Evolutionary conservation across 2,888 invertebrate species (phyloP).

Genomic region (Eulithis testata): DNA sequence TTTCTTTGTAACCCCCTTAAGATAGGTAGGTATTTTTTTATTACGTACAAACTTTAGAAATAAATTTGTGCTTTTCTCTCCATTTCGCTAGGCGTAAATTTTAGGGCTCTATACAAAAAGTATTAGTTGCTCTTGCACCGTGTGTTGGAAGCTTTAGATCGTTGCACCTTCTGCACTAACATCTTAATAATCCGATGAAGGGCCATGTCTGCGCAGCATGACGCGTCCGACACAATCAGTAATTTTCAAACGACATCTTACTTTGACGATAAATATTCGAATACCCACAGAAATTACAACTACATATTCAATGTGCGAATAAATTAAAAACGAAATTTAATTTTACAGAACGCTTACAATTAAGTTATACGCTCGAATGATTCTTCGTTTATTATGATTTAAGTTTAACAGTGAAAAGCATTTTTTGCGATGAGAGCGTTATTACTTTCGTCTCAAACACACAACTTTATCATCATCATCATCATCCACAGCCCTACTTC

Average conservation of each 20-base stretch:
- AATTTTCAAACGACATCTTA: conserved; percentile 79
- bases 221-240: conserved; percentile 65
- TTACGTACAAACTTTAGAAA: too few relatives aligned
- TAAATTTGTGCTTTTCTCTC: too few relatives aligned
- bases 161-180: conserved; percentile 55
- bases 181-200: conserved; percentile 77
- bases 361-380: conserved; percentile 43
- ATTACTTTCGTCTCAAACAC: too few relatives aligned
- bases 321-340: conserved; percentile 53
- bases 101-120: neutral
- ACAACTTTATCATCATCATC: too few relatives aligned
- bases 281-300: conserved; percentile 56
- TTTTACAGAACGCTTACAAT: conserved; percentile 43
- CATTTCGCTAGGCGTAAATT: too few relatives aligned
- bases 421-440: neutral
- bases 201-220: conserved; percentile 79
- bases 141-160: conserved; percentile 13
- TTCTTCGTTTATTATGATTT: conserved; percentile 31
- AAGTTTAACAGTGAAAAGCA: neutral
- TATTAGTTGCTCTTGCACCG: conserved; percentile 1
- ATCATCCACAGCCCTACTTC: too few relatives aligned
- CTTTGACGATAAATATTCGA: conserved; percentile 60
- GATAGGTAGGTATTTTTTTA: too few relatives aligned
- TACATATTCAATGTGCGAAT: conserved; percentile 57
- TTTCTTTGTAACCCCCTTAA: too few relatives aligned